Conservation (phyloP, 2,797 vertebrate genomes). For the Arremon aurantiirostris region DNA sequence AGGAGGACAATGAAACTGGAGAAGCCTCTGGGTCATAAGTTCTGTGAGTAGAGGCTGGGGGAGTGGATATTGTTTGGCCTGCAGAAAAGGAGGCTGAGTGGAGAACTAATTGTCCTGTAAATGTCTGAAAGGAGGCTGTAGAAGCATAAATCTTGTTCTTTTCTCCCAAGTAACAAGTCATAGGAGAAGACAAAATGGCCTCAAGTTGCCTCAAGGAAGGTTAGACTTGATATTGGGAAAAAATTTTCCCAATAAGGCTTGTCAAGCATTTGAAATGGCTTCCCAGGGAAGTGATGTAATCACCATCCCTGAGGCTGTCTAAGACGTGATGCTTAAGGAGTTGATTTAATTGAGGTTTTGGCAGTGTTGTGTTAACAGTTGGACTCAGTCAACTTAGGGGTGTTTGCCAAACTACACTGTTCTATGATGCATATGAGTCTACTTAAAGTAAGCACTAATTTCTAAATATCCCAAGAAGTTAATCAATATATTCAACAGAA, state of each 20-base stretch:
- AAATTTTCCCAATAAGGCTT: not conserved
- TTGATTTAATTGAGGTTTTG: not conserved
- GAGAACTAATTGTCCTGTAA: not conserved
- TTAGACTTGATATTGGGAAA: not conserved
- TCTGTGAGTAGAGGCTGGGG: fast-evolving
- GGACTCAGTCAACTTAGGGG: not conserved
- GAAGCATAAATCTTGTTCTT: not conserved
- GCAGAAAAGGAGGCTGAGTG: not conserved
- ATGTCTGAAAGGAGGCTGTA: not conserved
- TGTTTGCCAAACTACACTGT: not conserved
- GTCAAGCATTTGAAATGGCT: not conserved
- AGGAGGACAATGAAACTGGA: not conserved
- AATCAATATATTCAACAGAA: not conserved
- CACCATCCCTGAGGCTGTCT: not conserved
- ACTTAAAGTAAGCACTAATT: not conserved
- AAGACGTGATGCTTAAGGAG: not conserved
- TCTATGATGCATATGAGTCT: not conserved
- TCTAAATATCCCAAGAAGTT: not conserved
- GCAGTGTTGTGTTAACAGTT: not conserved
- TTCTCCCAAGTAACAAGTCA: not conserved
- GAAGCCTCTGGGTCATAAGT: not conserved
- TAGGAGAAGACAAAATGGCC: not conserved
- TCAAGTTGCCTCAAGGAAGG: not conserved
- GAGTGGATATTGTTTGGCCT: not conserved
- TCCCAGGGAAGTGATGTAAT: not conserved